Percentiles rank a stretch among this genome's conserved stretches.
phyloP scores from a whole-genome alignment of 2,888 invertebrate genomes.

The Pseudeuparius sepicola region DNA sequence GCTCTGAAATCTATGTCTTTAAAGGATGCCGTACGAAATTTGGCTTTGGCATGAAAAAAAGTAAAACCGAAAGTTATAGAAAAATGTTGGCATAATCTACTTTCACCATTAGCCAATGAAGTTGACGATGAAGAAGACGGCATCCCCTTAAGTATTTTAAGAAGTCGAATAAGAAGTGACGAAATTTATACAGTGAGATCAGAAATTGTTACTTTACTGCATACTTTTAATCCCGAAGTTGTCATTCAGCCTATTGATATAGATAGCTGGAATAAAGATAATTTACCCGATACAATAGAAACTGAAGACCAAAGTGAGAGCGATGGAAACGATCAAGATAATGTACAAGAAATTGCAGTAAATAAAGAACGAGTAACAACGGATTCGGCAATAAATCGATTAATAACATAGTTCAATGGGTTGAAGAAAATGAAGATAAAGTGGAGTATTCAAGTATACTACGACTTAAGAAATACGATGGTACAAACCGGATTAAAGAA shows the following conservation, averaged over 20 bases:
- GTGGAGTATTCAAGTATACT: no score
- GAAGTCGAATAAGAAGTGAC: slow-evolving; percentile 7
- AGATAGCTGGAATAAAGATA: slow-evolving; percentile 9
- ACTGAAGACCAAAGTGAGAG: slow-evolving; percentile 8
- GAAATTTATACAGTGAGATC: slow-evolving; percentile 2
- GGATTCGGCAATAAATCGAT: background rate
- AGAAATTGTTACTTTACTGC: slow-evolving; percentile 6
- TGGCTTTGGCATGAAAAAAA: slow-evolving; percentile 11
- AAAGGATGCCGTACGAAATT: slow-evolving; percentile 10
- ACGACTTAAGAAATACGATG: no score
- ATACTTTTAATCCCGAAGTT: slow-evolving; percentile 8
- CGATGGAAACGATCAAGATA: slow-evolving; percentile 5
- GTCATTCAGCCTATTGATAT: slow-evolving; percentile 7
- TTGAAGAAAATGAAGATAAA: slow-evolving; percentile 1
- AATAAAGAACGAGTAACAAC: background rate
- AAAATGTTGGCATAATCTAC: slow-evolving; percentile 10
- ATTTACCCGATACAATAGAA: slow-evolving; percentile 4
- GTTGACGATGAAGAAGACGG: slow-evolving; percentile 9
- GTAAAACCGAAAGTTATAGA: slow-evolving; percentile 10
- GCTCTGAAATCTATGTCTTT: slow-evolving; percentile 11
- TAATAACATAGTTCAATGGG: slow-evolving; percentile 2
- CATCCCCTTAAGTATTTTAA: slow-evolving; percentile 11
- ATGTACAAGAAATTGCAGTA: background rate
- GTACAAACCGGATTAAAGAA: no score
- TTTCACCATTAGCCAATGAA: slow-evolving; percentile 10